These are phyloP conservation scores for Macquaria australasica DNA, from an alignment of 2,113 vertebrate species.

Conservation along the genomic window DNA sequence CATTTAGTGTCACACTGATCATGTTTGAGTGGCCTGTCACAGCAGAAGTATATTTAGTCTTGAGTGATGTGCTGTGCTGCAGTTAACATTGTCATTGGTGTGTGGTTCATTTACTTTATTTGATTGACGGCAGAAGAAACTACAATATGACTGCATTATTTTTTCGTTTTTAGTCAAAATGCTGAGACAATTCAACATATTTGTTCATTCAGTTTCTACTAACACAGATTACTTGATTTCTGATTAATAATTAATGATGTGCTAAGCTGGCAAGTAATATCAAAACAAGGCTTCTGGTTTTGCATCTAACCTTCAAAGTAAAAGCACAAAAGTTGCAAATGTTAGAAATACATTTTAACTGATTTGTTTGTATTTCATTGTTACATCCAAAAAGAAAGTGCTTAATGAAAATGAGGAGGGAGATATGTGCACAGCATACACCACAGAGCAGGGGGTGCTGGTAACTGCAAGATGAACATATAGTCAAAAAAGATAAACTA, in stretches of 20 bases:
- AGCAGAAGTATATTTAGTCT: constrained; percentile 9
- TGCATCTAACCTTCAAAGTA: not conserved
- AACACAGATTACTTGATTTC: not conserved
- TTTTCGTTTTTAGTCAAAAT: not conserved
- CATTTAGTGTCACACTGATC: constrained; percentile 37
- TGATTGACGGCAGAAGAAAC: constrained; percentile 1
- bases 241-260: not conserved
- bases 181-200: not conserved
- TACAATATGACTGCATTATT: not conserved
- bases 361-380: not conserved
- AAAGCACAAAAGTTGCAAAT: not conserved
- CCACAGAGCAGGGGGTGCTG: not conserved
- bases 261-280: not conserved
- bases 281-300: not conserved
- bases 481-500: not conserved
- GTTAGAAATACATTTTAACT: not conserved
- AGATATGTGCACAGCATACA: not conserved
- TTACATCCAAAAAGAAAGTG: not conserved
- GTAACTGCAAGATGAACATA: not conserved
- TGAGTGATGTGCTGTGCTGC: not conserved
- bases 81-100: not conserved
- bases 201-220: not conserved
- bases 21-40: constrained; percentile 43
- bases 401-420: not conserved
- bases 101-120: not conserved